Conservation (phyloP, 2,113 vertebrate genomes). For the Rhynchopsitta pachyrhyncha region DNA sequence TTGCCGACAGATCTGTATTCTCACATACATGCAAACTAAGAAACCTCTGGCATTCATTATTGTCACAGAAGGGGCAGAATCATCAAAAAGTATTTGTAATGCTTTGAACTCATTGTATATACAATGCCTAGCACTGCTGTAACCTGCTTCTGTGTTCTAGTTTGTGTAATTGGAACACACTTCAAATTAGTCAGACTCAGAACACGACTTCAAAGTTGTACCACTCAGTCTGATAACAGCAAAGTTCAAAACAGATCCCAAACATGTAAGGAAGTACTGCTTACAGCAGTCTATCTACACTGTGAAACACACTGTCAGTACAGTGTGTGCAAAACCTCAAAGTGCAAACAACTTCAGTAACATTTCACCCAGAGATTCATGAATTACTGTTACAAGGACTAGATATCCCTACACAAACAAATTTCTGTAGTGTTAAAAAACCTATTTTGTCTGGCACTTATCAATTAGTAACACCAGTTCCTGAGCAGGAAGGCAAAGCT, state of each 20-base stretch:
- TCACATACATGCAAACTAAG: neutral
- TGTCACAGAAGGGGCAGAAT: neutral
- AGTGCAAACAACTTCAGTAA: neutral
- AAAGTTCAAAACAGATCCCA: neutral
- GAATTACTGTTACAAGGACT: neutral
- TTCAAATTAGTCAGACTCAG: neutral
- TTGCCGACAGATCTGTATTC: neutral
- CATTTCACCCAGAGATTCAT: neutral
- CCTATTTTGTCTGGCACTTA: neutral
- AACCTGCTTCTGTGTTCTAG: neutral
- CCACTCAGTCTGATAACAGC: fast-evolving
- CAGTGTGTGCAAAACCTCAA: neutral
- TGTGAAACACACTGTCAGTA: neutral
- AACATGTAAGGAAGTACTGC: neutral
- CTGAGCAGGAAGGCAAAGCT: neutral
- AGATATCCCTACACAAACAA: neutral
- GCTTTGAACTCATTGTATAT: neutral
- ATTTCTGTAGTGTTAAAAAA: neutral
- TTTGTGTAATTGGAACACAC: neutral
- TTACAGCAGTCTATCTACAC: neutral
- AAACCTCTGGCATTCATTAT: neutral
- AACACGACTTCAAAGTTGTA: neutral
- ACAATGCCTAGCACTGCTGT: neutral
- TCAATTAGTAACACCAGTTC: neutral
- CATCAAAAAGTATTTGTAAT: neutral